These are phyloP conservation scores for Littorina saxatilis DNA, from an alignment of 1,140 invertebrate genomes.

Conservation along the genomic window DNA sequence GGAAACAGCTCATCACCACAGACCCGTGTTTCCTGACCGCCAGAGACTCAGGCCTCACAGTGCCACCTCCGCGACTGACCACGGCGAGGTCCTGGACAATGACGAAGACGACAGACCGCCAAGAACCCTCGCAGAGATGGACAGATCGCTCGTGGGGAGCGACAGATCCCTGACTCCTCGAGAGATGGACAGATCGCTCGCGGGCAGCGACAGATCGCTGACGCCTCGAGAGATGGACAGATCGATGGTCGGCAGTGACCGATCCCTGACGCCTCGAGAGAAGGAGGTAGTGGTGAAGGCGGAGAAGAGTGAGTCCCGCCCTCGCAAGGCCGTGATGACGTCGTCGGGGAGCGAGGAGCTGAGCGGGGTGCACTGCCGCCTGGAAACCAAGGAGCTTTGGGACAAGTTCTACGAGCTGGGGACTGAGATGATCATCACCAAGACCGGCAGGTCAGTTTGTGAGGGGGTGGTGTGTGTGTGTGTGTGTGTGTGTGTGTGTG, in stretches of 20 bases:
- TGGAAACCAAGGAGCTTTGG: slow-evolving; percentile 89
- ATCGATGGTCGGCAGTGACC: neutral
- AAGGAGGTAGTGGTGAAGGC: neutral
- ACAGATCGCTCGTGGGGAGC: no score
- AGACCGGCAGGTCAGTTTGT: slow-evolving; percentile 95
- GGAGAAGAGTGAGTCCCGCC: neutral
- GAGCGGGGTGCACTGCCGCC: slow-evolving; percentile 67
- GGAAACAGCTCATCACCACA: no score
- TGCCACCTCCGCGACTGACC: no score
- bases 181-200: no score
- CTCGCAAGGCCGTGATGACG: slow-evolving; percentile 23
- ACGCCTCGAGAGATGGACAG: neutral
- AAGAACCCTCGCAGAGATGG: neutral
- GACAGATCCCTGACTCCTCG: no score
- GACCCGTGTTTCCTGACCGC: no score
- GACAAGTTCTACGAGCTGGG: slow-evolving; percentile 99
- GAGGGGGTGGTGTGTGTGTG: slow-evolving; percentile 2
- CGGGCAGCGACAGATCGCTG: neutral
- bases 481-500: slow-evolving; percentile 8
- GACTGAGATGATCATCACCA: slow-evolving; percentile 99
- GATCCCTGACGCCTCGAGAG: no score
- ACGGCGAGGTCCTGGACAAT: no score
- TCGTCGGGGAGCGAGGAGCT: slow-evolving; percentile 61
- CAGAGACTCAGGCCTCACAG: no score
- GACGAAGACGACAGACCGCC: no score